These are phyloP conservation scores for Myoxocephalus aenaeus DNA, from an alignment of 2,797 vertebrate genomes.

Conservation along the genomic window DNA sequence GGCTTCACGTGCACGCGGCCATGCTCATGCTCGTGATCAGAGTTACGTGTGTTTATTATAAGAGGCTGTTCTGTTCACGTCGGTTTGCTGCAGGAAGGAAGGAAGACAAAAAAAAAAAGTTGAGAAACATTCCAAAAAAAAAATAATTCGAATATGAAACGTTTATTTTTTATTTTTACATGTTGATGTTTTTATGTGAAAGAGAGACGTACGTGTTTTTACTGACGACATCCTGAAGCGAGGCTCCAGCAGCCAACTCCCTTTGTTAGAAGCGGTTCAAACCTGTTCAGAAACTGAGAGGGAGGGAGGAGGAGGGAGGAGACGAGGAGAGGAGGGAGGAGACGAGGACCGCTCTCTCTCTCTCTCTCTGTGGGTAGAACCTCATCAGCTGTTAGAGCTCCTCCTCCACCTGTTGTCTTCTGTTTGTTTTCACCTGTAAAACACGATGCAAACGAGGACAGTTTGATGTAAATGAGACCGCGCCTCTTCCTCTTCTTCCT, in stretches of 20 bases:
- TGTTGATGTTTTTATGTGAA: neutral
- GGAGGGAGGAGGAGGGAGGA: conserved; percentile 12
- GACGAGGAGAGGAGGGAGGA: conserved; percentile 35
- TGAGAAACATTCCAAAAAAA: neutral
- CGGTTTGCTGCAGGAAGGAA: neutral
- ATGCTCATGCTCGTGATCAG: no score
- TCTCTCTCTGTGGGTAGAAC: conserved; percentile 60
- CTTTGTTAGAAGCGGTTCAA: conserved; percentile 99
- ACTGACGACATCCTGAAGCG: conserved; percentile 82
- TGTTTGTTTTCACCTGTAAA: neutral
- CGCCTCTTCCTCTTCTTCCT: no score
- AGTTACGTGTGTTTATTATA: no score
- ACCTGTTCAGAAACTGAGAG: conserved; percentile 94
- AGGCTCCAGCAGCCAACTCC: conserved; percentile 75
- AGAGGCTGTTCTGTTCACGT: neutral
- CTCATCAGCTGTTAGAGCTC: conserved; percentile 77
- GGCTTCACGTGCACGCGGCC: no score
- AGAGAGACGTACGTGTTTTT: neutral
- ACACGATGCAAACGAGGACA: conserved; percentile 19
- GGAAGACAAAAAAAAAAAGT: conserved; percentile 9
- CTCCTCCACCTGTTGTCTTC: conserved; percentile 10
- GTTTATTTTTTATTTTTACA: no score
- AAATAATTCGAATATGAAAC: no score
- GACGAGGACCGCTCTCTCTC: conserved; percentile 12
- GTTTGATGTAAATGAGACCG: neutral